Evolutionary conservation across 2,113 vertebrate genomes (phyloP), one percentile per base, ranked within the genome.

Genomic region (Nannobrachium achirus): DNA sequence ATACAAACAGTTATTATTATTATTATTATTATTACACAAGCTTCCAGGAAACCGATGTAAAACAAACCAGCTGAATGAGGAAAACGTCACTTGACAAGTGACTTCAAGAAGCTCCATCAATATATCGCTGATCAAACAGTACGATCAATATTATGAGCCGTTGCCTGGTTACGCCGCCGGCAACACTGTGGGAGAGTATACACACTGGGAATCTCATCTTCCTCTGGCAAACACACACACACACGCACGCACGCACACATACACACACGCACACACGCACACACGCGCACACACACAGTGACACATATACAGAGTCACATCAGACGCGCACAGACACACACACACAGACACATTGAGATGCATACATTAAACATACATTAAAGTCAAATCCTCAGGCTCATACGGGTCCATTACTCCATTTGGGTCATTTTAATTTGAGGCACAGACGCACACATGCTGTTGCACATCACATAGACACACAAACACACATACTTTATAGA

Each of bases 131-230:
- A 80, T 82, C 69, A 83, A 76, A 76, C 69, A 73, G 1, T 4
- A 63, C 61, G 60, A 85, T 88, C 86, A 81, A 85, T 84, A 82
- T 83, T 80, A 73, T 78, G 77, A 79, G 19, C 38, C 33, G 75
- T 81, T 85, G 81, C 81, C 71, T 84, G 63, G 84, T 79, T 67
- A 81, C 86, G 14, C 68, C n/a, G 2, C 56, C 41, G 76, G 42
- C 15, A 56, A 61, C 4, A 6, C 38, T 55, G 0, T 40, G 52
- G 56, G 56, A 77, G 75, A 81, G 66, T 61, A 73, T 48, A 53
- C 15, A 13, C 11, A 56, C 16, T 1, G 4, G 53, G 65, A 76
- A 65, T 78, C 13, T 9, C 51, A 63, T 75, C 63, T 48, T 48
- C 13, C 45, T 14, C 14, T 14, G 41, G 41, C 7, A 63, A 33